These are phyloP conservation scores for Drosophila funebris DNA, from an alignment of 1,140 invertebrate species.

Conservation along the genomic window DNA sequence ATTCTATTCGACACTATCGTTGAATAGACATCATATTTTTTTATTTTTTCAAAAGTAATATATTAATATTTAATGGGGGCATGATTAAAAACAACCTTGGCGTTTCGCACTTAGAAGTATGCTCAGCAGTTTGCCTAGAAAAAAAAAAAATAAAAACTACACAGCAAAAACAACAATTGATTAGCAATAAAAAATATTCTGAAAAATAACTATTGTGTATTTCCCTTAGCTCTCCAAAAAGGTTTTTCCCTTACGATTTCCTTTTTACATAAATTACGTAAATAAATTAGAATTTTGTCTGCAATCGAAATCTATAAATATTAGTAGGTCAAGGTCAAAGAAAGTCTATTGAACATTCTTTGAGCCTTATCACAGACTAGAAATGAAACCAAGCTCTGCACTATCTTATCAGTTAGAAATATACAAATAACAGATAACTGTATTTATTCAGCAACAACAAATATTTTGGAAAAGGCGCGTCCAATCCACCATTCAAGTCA, in stretches of 20 bases:
- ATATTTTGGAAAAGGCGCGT: slow-evolving; percentile 29
- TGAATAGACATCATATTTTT: not conserved
- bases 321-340: slow-evolving; percentile 44
- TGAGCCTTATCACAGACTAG: not conserved
- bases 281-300: not conserved
- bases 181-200: not conserved
- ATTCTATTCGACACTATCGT: slow-evolving; percentile 47
- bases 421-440: not conserved
- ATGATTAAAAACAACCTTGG: slow-evolving; percentile 71
- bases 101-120: slow-evolving; percentile 15
- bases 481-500: slow-evolving; percentile 19
- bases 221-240: not conserved
- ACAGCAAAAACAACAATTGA: not conserved
- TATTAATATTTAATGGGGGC: slow-evolving; percentile 67
- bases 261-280: not conserved
- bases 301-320: not conserved
- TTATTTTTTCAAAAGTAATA: slow-evolving; percentile 33
- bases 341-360: slow-evolving; percentile 2
- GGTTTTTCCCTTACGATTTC: not conserved
- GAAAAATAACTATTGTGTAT: not conserved
- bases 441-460: not conserved
- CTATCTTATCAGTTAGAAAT: slow-evolving; percentile 8
- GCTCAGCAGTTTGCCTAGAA: slow-evolving; percentile 25
- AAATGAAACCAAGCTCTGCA: not conserved
- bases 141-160: too few species aligned